Evolutionary conservation across 64 coral and sea anemone genomes (phyloP).

Genomic region (Cladopsammia gracilis): DNA sequence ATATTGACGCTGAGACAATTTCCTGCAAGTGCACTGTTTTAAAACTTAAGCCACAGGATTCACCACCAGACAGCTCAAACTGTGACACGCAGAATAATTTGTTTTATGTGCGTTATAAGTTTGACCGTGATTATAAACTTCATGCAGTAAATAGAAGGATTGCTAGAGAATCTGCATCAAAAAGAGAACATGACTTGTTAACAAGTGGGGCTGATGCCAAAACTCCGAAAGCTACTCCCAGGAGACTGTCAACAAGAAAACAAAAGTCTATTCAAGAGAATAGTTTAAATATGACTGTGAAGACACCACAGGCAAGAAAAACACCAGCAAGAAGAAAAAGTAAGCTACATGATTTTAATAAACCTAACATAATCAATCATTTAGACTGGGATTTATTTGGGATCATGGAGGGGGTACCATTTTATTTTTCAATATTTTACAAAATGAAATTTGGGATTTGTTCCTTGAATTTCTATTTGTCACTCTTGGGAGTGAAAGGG

Average conservation of each 20-base stretch:
- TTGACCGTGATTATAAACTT: slow-evolving; percentile 52
- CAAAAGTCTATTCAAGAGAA: not conserved
- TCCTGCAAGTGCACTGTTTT: slow-evolving; percentile 3
- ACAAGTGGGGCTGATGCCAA: not conserved
- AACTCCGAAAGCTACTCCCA: slow-evolving; percentile 14
- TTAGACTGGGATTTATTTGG: too few species aligned
- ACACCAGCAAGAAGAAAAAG: slow-evolving; percentile 27
- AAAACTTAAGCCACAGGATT: slow-evolving; percentile 22
- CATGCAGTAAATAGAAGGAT: slow-evolving; percentile 35
- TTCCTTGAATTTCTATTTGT: too few species aligned
- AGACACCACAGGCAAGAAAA: slow-evolving; percentile 17
- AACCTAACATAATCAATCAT: too few species aligned
- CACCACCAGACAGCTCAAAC: not conserved
- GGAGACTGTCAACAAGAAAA: not conserved
- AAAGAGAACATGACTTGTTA: not conserved
- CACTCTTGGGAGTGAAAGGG: too few species aligned
- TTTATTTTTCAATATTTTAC: too few species aligned
- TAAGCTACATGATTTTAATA: not conserved
- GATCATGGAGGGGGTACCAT: too few species aligned
- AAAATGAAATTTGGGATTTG: too few species aligned
- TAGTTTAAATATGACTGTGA: not conserved
- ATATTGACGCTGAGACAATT: slow-evolving; percentile 62
- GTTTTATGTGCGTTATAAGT: slow-evolving; percentile 58
- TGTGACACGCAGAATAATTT: not conserved
- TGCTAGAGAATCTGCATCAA: not conserved